Evolutionary conservation across 2,797 vertebrate genomes (phyloP).

Genomic region (Tenualosa ilisha): DNA sequence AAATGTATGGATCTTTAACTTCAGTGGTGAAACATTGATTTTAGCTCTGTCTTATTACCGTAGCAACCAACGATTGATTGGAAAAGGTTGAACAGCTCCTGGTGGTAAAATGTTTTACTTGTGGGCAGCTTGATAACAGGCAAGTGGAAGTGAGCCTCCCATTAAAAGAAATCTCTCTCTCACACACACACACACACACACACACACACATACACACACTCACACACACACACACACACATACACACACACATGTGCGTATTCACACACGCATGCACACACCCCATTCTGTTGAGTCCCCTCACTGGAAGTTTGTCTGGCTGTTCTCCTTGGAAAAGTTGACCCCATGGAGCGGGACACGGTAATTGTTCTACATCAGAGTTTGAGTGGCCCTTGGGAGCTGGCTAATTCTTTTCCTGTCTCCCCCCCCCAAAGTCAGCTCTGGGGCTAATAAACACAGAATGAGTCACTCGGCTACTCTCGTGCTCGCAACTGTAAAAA

Average conservation of each 20-base stretch:
- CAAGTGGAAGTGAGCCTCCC: neutral
- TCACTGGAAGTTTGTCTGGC: neutral
- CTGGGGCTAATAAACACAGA: neutral
- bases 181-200: too few relatives aligned
- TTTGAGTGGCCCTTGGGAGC: neutral
- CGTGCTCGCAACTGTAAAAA: slow-evolving; percentile 9
- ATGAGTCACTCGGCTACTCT: neutral
- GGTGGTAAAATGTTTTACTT: neutral
- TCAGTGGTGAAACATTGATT: slow-evolving; percentile 1
- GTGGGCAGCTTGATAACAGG: neutral
- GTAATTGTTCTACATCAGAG: neutral
- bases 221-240: too few relatives aligned
- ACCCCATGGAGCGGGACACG: neutral
- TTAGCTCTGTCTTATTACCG: neutral
- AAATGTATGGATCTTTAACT: neutral
- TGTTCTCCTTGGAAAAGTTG: neutral
- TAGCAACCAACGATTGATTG: neutral
- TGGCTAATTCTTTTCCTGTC: slow-evolving; percentile 6
- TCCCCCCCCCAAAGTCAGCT: neutral
- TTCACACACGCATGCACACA: too few relatives aligned
- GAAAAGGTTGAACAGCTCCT: neutral
- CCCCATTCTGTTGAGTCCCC: neutral
- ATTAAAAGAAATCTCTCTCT: neutral
- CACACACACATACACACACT: too few relatives aligned
- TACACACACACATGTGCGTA: too few relatives aligned